Conservation (phyloP, 2,113 vertebrate species). For the Podarcis cretensis region DNA sequence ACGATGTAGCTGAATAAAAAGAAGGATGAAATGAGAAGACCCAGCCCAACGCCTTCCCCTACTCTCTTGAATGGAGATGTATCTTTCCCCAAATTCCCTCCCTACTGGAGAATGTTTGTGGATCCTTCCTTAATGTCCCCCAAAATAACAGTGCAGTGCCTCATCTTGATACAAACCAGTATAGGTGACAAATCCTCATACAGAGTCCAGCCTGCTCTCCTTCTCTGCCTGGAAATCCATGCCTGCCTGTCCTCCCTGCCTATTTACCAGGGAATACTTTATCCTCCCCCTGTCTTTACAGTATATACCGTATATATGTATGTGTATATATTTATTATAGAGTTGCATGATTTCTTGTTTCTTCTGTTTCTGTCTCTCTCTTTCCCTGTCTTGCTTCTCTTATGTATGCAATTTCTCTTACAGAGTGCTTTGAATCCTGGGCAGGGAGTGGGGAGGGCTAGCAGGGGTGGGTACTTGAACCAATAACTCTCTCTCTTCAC, state of each 20-base stretch:
- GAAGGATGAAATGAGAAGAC: background rate
- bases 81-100: background rate
- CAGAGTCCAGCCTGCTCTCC: slow-evolving; percentile 1
- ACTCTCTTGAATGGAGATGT: background rate
- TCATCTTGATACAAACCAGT: slow-evolving; percentile 35
- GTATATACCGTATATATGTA: slow-evolving; percentile 14
- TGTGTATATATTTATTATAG: slow-evolving; percentile 7
- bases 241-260: slow-evolving; percentile 40
- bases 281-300: slow-evolving; percentile 50
- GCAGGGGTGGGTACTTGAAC: slow-evolving; percentile 52
- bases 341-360: slow-evolving; percentile 45
- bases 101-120: background rate
- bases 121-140: slow-evolving; percentile 20
- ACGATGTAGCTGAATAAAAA: background rate
- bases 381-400: slow-evolving; percentile 47
- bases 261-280: slow-evolving; percentile 32
- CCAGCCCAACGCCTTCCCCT: background rate
- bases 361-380: slow-evolving; percentile 51
- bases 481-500: slow-evolving; percentile 94
- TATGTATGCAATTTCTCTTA: slow-evolving; percentile 37
- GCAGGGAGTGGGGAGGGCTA: slow-evolving; percentile 22
- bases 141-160: slow-evolving; percentile 1
- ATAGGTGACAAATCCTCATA: slow-evolving; percentile 35
- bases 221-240: slow-evolving; percentile 42
- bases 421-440: slow-evolving; percentile 65